phyloP scores from a whole-genome alignment of 2,797 vertebrate genomes.

The Gobio occitaniae region DNA sequence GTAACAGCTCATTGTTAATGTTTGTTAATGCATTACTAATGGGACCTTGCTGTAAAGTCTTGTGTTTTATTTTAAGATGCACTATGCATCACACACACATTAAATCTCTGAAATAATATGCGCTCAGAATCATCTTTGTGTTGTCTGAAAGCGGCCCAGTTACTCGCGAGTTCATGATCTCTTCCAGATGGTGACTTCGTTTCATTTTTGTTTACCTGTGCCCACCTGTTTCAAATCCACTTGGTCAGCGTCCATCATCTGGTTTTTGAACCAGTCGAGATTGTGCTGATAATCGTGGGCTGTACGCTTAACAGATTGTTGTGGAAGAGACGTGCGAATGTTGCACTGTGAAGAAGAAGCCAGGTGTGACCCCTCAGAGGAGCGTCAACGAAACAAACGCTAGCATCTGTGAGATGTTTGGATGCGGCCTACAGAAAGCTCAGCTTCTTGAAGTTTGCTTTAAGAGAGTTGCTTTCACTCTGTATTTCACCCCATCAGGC shows the following conservation, averaged over 20 bases:
- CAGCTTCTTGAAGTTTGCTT: neutral
- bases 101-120: neutral
- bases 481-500: neutral
- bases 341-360: constrained; percentile 11
- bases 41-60: neutral
- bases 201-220: constrained; percentile 3
- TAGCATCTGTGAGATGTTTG: constrained; percentile 2
- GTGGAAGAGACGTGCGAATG: constrained; percentile 22
- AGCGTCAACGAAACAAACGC: constrained; percentile 10
- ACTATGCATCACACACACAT: neutral
- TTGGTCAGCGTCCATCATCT: neutral
- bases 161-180: neutral
- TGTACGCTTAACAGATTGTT: constrained; percentile 15
- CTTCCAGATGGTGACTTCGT: neutral
- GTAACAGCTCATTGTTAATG: neutral
- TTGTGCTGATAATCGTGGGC: neutral
- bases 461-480: neutral
- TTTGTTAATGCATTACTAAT: neutral
- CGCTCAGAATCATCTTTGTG: neutral
- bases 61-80: neutral
- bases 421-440: neutral
- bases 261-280: neutral
- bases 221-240: constrained; percentile 32
- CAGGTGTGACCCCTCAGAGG: constrained; percentile 28
- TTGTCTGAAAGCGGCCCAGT: neutral